Percentiles rank a stretch among this genome's conserved stretches.
phyloP scores from a whole-genome alignment of 2,113 vertebrate genomes.

The Andinoacara biseriatus region DNA sequence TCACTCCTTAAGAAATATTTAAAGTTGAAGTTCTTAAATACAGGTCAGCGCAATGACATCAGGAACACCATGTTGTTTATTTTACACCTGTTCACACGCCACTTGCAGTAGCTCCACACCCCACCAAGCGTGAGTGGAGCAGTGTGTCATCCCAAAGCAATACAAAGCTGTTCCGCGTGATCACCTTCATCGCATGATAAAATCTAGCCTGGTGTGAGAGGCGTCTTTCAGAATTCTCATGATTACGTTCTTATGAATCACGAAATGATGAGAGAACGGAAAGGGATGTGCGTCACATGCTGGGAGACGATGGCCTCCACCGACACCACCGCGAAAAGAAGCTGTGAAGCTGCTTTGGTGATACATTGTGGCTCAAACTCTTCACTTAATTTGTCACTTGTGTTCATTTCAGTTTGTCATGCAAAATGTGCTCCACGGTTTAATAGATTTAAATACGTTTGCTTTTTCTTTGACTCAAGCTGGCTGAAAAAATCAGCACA shows the following conservation, averaged over 20 bases:
- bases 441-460: background rate
- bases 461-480: background rate
- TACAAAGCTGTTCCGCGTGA: background rate
- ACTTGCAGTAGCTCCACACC: background rate
- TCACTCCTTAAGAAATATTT: background rate
- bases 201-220: background rate
- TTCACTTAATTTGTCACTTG: background rate
- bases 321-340: background rate
- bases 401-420: background rate
- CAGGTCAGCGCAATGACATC: background rate
- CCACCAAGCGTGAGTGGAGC: background rate
- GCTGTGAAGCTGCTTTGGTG: background rate
- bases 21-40: background rate
- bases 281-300: background rate
- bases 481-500: no score
- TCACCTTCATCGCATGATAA: background rate
- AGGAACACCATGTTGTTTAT: background rate
- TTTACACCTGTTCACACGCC: background rate
- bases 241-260: background rate
- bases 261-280: background rate
- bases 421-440: background rate
- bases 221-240: background rate
- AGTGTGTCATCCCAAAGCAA: background rate
- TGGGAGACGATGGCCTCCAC: background rate
- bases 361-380: background rate